Percentiles rank a stretch among this genome's conserved stretches.
phyloP scores from a whole-genome alignment of 2,888 invertebrate species.

The Lymantria monacha region DNA sequence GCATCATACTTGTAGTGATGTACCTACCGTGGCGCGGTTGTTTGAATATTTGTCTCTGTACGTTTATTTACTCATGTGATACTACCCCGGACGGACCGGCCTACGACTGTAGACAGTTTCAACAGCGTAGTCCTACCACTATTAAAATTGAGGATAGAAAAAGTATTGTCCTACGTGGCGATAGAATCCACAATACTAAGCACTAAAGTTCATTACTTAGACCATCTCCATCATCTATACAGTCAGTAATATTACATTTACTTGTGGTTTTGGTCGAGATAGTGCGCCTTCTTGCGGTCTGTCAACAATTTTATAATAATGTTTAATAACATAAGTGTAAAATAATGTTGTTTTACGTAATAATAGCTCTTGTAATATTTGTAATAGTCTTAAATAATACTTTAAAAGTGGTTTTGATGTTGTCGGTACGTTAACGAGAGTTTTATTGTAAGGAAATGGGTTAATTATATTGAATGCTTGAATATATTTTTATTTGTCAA shows the following conservation, averaged over 20 bases:
- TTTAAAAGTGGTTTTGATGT: not conserved
- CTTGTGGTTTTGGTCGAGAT: constrained; percentile 47
- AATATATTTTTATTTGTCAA: no score
- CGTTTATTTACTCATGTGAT: no score
- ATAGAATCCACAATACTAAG: not conserved
- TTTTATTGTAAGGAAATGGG: not conserved
- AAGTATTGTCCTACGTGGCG: not conserved
- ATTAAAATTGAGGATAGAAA: no score
- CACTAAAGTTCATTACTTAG: not conserved
- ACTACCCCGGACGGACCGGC: no score
- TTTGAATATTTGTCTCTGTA: no score
- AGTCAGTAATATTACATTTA: constrained; percentile 55
- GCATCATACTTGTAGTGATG: no score
- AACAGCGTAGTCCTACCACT: no score
- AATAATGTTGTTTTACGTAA: constrained; percentile 17
- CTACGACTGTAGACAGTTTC: no score
- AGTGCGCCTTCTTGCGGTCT: constrained; percentile 48
- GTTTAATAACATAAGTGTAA: constrained; percentile 25
- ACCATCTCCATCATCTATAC: constrained; percentile 17
- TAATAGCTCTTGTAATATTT: constrained; percentile 7
- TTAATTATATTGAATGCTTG: not conserved
- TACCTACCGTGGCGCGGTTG: no score
- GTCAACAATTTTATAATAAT: constrained; percentile 22
- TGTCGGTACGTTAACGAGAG: not conserved
- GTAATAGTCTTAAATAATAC: not conserved